Conservation (phyloP, 2,888 invertebrate genomes). For the Agrotis segetum region DNA sequence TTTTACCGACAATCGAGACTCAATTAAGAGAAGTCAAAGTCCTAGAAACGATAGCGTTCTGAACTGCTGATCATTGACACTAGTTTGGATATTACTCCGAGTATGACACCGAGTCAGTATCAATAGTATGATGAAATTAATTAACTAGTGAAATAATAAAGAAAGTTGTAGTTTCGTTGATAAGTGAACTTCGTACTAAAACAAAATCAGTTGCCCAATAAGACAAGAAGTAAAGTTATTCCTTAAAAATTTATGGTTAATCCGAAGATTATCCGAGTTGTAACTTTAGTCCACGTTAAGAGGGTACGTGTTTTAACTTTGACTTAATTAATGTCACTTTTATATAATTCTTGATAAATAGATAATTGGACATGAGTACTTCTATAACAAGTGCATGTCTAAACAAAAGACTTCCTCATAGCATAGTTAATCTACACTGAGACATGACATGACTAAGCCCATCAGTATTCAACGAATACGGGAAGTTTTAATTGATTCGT, state of each 20-base stretch:
- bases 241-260: too few relatives aligned
- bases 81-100: conserved; percentile 52
- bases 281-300: too few relatives aligned
- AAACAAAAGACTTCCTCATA: conserved; percentile 41
- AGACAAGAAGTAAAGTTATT: too few relatives aligned
- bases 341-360: background rate
- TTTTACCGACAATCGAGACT: conserved; percentile 57
- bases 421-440: conserved; percentile 37
- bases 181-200: conserved; percentile 5
- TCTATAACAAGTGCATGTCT: conserved; percentile 8
- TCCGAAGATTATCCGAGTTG: too few relatives aligned
- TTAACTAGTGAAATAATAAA: conserved; percentile 46
- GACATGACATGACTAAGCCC: conserved; percentile 46
- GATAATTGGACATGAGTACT: conserved; percentile 1
- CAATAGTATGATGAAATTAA: conserved; percentile 51
- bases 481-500: conserved; percentile 57
- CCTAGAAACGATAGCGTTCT: conserved; percentile 54
- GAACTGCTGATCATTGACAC: conserved; percentile 62
- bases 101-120: conserved; percentile 29
- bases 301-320: conserved; percentile 5
- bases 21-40: conserved; percentile 65
- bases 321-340: background rate
- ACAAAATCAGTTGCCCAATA: conserved; percentile 7
- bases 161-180: conserved; percentile 16
- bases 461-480: conserved; percentile 59